A percentile compares a stretch with the other conserved stretches of the same genome.
These are phyloP conservation scores for Echinometra lucunter DNA, from an alignment of 53 echinoderm and acorn worm species.

Conservation along the genomic window DNA sequence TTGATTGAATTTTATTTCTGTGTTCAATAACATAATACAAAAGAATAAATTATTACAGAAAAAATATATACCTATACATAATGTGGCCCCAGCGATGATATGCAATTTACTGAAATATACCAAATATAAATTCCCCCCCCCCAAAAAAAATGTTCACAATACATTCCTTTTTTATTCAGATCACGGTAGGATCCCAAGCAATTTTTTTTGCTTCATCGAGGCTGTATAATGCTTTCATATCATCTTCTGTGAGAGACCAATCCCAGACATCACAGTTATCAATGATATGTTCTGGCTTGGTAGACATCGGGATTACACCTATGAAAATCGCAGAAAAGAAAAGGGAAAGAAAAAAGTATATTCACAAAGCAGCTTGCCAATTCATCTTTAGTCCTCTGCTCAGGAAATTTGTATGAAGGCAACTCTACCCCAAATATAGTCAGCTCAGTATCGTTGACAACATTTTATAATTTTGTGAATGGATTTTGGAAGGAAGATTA, in stretches of 20 bases:
- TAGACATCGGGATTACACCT: slow-evolving; percentile 86
- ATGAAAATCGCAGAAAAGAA: background rate
- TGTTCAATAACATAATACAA: too few species aligned
- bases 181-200: slow-evolving; percentile 78
- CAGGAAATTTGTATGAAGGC: too few species aligned
- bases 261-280: slow-evolving; percentile 77
- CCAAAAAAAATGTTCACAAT: background rate
- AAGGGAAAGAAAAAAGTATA: background rate
- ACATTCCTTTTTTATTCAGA: background rate
- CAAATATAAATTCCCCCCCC: background rate
- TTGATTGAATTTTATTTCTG: too few species aligned
- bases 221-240: slow-evolving; percentile 66
- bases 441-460: too few species aligned
- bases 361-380: background rate
- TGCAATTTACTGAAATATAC: too few species aligned
- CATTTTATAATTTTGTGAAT: too few species aligned
- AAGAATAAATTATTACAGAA: too few species aligned
- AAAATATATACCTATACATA: too few species aligned
- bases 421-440: too few species aligned
- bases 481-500: too few species aligned
- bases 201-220: slow-evolving; percentile 55
- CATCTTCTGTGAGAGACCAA: slow-evolving; percentile 73
- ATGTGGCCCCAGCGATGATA: too few species aligned
- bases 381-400: background rate
- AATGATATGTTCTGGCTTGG: slow-evolving; percentile 79